A percentile compares a stretch with the other conserved stretches of the same genome.
These are phyloP conservation scores for Heliconius nattereri DNA, from an alignment of 1,140 invertebrate genomes.

Conservation along the genomic window DNA sequence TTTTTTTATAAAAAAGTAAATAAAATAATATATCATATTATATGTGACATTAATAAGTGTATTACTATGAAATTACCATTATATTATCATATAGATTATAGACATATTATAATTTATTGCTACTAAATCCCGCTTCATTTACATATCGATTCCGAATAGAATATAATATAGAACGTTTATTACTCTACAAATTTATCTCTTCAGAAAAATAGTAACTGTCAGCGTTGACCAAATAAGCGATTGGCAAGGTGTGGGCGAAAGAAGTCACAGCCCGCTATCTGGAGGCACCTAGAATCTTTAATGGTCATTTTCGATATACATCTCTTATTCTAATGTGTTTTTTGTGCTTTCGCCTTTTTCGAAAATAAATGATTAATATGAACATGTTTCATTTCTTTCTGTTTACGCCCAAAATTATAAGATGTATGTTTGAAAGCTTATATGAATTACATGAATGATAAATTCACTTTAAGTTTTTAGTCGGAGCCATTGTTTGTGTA, in stretches of 20 bases:
- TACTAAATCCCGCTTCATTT: constrained; percentile 1
- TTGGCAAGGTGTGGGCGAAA: constrained; percentile 29
- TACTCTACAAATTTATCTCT: neutral
- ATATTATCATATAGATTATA: neutral
- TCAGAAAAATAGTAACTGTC: constrained; percentile 14
- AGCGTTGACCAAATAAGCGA: constrained; percentile 22
- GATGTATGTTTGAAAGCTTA: neutral
- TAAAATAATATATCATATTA: neutral
- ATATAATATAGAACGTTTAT: neutral
- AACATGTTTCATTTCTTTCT: constrained; percentile 9
- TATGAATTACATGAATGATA: neutral
- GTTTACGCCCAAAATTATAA: constrained; percentile 23
- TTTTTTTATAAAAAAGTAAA: neutral
- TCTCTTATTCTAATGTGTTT: constrained; percentile 24
- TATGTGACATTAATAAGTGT: constrained; percentile 3
- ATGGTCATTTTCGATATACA: constrained; percentile 19
- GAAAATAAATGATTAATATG: constrained; percentile 18
- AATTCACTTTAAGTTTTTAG: neutral
- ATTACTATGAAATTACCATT: neutral
- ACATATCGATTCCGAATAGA: neutral
- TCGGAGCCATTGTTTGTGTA: neutral
- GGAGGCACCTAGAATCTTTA: constrained; percentile 23
- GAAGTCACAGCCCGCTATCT: constrained; percentile 31
- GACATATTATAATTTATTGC: neutral
- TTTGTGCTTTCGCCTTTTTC: constrained; percentile 23